Evolutionary conservation across 2,113 vertebrate species (phyloP), one percentile per base, ranked within the genome.

Genomic region (Microtus ochrogaster): DNA sequence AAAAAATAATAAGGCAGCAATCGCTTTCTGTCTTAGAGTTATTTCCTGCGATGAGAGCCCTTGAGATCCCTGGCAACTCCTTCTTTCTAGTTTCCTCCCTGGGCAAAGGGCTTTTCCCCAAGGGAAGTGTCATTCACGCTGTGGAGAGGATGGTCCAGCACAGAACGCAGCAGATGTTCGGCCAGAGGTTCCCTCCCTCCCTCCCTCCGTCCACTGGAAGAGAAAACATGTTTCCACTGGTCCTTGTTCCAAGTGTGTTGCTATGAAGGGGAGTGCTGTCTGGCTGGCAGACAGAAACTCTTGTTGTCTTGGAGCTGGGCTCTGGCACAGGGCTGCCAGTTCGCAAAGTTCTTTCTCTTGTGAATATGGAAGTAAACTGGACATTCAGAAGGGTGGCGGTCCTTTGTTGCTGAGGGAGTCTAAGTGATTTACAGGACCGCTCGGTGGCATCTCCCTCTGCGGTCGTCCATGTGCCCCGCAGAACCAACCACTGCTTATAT

Each of bases 1-100:
- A 96, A 97, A 85, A 97, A 97, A 95, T 93, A 97, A 95, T 95
- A 96, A 94, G 97, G 94, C 33, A 92, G 97, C 90, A 83, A 66
- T 98, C 94, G 85, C 87, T 95, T 91, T 96, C 94, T 70, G 91
- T 97, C 96, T 91, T 92, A 72, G 24, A 89, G 81, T 93, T 94
- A 96, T 90, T 97, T 97, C 97, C 98, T 97, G 94, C 96, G 2
- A 21, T 95, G 96, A 7, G 89, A 97, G 92, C 94, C 94, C 92
- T 97, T n/a, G 89, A 28, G 89, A 92, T 94, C 90, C 41, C 90
- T 72, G 96, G 70, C 82, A 90, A 26, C 97, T 98, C 97, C 96
- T 82, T 92, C 47, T 96, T 91, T 77, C 12, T 88, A 84, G 85
- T 95, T 97, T 97, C 94, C 95, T 97, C 88, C 86, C 88, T 72